phyloP scores from a whole-genome alignment of 2,888 invertebrate species.

The Acrocyrtus sp. region DNA sequence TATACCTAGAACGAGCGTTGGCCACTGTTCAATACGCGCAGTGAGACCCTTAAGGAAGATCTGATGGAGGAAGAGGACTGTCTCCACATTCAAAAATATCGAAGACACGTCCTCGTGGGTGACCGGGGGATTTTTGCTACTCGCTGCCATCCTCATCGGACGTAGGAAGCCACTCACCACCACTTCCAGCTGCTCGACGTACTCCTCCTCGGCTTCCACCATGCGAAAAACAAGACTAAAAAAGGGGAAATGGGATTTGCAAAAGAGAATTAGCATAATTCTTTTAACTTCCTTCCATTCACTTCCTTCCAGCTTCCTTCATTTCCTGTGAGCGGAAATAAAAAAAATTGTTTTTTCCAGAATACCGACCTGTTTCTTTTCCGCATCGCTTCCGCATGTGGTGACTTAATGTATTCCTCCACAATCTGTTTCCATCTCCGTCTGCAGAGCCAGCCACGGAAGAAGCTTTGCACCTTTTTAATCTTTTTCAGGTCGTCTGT shows the following conservation, averaged over 20 bases:
- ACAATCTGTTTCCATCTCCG: slow-evolving; percentile 95
- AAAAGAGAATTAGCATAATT: neutral
- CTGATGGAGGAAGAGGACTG: slow-evolving; percentile 90
- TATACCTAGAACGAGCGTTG: slow-evolving; percentile 84
- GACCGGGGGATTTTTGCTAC: slow-evolving; percentile 89
- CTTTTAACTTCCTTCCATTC: neutral
- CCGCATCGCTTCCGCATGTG: slow-evolving; percentile 93
- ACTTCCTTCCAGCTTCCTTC: neutral
- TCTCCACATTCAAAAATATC: slow-evolving; percentile 92
- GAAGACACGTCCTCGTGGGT: slow-evolving; percentile 94
- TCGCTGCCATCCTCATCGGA: slow-evolving; percentile 91
- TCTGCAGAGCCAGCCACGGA: slow-evolving; percentile 91
- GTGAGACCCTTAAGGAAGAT: slow-evolving; percentile 93
- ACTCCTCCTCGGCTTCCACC: slow-evolving; percentile 94
- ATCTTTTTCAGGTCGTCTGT: slow-evolving; percentile 86
- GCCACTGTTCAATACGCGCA: slow-evolving; percentile 93
- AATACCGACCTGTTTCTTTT: slow-evolving; percentile 81
- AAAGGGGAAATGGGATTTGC: too few relatives aligned
- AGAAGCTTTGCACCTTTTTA: slow-evolving; percentile 87
- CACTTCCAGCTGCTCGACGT: slow-evolving; percentile 89
- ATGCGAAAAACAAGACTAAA: slow-evolving; percentile 84
- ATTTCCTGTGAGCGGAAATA: neutral
- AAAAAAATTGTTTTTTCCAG: neutral
- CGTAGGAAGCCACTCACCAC: slow-evolving; percentile 87
- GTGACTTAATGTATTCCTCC: slow-evolving; percentile 92